Conservation (phyloP, 2,113 vertebrate genomes). For the Plestiodon gilberti region DNA sequence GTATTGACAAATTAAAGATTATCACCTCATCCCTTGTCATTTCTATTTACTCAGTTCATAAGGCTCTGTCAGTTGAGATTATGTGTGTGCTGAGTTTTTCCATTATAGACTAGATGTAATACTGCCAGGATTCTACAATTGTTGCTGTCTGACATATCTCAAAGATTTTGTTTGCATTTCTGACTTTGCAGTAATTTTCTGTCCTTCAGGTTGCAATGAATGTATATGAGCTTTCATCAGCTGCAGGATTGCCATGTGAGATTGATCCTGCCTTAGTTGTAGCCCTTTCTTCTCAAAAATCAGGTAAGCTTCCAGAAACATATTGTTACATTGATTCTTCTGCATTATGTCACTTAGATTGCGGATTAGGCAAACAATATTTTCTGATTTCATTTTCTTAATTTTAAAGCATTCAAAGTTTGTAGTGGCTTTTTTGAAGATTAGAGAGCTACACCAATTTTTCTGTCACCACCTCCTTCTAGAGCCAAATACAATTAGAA, state of each 20-base stretch:
- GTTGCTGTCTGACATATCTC: constrained; percentile 17
- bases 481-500: background rate
- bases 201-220: constrained; percentile 95
- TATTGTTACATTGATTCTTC: background rate
- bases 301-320: constrained; percentile 76
- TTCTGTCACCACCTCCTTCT: no score
- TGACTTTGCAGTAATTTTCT: constrained; percentile 34
- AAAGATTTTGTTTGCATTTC: constrained; percentile 15
- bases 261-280: constrained; percentile 97
- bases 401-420: background rate
- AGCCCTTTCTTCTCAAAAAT: constrained; percentile 97
- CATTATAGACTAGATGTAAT: background rate
- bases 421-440: background rate
- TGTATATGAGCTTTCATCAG: constrained; percentile 97
- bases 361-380: background rate
- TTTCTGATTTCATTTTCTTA: background rate
- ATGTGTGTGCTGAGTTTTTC: background rate
- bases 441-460: background rate
- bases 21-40: no score
- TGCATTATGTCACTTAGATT: background rate
- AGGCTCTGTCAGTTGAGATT: no score
- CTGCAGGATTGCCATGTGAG: constrained; percentile 95
- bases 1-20: no score
- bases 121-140: background rate
- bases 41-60: no score